Conservation (phyloP, 2,888 invertebrate species). For the Punctoribates punctum region DNA sequence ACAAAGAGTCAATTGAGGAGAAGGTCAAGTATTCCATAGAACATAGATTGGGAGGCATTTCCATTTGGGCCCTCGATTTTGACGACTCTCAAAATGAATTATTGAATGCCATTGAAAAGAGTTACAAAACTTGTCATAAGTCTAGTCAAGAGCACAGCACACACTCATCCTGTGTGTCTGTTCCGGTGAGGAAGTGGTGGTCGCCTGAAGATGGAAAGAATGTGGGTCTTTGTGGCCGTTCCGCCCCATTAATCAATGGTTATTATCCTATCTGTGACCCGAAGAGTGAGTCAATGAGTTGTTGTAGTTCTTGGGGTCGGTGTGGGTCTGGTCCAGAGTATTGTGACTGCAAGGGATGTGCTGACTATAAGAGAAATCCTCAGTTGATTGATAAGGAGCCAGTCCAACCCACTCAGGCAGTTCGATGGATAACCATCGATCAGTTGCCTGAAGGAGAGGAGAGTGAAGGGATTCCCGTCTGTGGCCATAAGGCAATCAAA, state of each 20-base stretch:
- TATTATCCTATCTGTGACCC: conserved; percentile 52
- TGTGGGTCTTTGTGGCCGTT: conserved; percentile 50
- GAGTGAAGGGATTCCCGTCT: conserved; percentile 12
- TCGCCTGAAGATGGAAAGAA: conserved; percentile 50
- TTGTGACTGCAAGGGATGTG: conserved; percentile 51
- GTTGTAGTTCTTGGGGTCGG: conserved; percentile 51
- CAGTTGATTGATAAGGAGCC: conserved; percentile 27
- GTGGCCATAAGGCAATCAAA: conserved; percentile 31
- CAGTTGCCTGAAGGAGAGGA: neutral
- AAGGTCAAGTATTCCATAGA: conserved; percentile 36
- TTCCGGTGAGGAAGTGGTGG: conserved; percentile 52
- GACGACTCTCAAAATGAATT: conserved; percentile 48
- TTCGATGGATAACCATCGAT: conserved; percentile 33
- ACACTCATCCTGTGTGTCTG: neutral
- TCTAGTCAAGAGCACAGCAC: neutral
- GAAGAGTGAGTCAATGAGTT: conserved; percentile 52
- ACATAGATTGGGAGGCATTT: conserved; percentile 43
- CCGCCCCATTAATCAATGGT: conserved; percentile 51
- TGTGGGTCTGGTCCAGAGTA: conserved; percentile 52
- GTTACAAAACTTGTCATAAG: conserved; percentile 20
- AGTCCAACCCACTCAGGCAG: neutral
- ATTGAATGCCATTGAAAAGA: conserved; percentile 46
- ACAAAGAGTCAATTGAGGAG: conserved; percentile 49
- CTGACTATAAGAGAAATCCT: conserved; percentile 37
- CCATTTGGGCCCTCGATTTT: conserved; percentile 40